Percentiles rank a stretch among this genome's conserved stretches.
Evolutionary conservation across 2,888 invertebrate species (phyloP).

Genomic region (Crematogaster levior): DNA sequence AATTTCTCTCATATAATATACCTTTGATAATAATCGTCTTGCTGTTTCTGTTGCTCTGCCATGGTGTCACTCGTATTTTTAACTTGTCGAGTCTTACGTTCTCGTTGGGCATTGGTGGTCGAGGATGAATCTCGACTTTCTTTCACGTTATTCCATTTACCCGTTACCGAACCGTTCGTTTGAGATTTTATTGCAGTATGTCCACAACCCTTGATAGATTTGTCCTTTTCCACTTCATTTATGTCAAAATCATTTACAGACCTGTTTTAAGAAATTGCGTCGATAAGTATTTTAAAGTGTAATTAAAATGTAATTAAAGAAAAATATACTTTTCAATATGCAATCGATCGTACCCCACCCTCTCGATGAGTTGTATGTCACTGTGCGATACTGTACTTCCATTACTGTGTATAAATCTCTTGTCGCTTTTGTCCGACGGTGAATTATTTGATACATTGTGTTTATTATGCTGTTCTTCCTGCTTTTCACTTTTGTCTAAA

Average conservation of each 20-base stretch:
- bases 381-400: constrained; percentile 84
- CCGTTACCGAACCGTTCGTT: constrained; percentile 83
- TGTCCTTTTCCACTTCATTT: constrained; percentile 86
- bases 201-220: constrained; percentile 83
- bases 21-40: constrained; percentile 87
- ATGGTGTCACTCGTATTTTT: constrained; percentile 84
- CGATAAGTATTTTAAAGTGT: background rate
- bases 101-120: constrained; percentile 83
- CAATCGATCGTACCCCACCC: constrained; percentile 81
- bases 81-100: constrained; percentile 84
- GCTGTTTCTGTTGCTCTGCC: constrained; percentile 84
- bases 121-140: constrained; percentile 83
- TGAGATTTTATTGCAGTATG: constrained; percentile 82
- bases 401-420: constrained; percentile 85
- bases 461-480: constrained; percentile 83
- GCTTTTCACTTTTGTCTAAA: constrained; percentile 86
- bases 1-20: constrained; percentile 60
- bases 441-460: constrained; percentile 80
- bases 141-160: constrained; percentile 84
- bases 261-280: constrained; percentile 72
- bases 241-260: constrained; percentile 86
- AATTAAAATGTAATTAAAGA: background rate
- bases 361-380: constrained; percentile 86
- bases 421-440: constrained; percentile 83
- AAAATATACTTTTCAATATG: background rate